Evolutionary conservation across 2,888 invertebrate species (phyloP).

Genomic region (Imbricaverruca yamaguchii): DNA sequence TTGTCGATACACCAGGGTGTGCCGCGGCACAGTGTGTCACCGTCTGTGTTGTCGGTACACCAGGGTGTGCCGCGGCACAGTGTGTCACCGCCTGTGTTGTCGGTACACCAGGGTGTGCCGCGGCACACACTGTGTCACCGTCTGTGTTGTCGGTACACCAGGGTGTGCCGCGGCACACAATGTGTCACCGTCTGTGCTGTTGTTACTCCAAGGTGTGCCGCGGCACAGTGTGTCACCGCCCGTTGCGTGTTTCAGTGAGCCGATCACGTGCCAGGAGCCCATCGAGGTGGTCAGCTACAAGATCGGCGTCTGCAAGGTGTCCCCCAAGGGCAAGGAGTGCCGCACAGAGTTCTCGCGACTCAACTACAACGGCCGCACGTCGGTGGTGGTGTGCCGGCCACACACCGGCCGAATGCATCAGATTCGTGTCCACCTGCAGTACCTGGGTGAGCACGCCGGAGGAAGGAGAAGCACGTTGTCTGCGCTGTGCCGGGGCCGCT

Average conservation of each 20-base stretch:
- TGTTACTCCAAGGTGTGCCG: no score
- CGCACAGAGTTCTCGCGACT: slow-evolving; percentile 83
- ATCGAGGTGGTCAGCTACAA: slow-evolving; percentile 91
- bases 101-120: no score
- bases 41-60: no score
- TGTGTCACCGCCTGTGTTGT: no score
- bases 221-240: no score
- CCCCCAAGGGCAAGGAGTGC: slow-evolving; percentile 85
- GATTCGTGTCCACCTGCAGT: slow-evolving; percentile 96
- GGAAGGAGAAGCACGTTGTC: neutral
- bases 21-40: no score
- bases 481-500: neutral
- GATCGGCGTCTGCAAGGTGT: slow-evolving; percentile 92
- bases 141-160: no score
- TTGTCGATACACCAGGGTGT: no score
- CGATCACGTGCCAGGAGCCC: slow-evolving; percentile 77
- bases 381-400: slow-evolving; percentile 88
- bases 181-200: no score
- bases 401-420: slow-evolving; percentile 98
- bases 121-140: no score
- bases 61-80: no score
- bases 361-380: slow-evolving; percentile 79
- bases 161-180: no score
- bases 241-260: slow-evolving; percentile 51
- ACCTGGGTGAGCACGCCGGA: slow-evolving; percentile 58